phyloP scores from a whole-genome alignment of 1,140 invertebrate genomes.

The Zelostemma sp. region DNA sequence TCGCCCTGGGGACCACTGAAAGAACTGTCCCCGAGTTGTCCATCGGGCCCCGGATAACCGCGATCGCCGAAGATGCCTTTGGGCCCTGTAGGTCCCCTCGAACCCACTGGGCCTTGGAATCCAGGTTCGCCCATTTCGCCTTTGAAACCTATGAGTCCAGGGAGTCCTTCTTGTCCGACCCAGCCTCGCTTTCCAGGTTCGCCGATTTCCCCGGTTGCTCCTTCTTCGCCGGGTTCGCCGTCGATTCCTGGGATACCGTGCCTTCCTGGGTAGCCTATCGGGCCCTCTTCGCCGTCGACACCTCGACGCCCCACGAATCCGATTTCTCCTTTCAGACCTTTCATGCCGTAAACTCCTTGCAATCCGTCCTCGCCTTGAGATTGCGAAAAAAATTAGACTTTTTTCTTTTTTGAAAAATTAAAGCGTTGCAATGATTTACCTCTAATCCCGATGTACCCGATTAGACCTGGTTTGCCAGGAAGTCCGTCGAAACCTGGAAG shows the following conservation, averaged over 20 bases:
- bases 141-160: slow-evolving; percentile 70
- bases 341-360: slow-evolving; percentile 63
- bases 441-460: slow-evolving; percentile 68
- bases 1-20: slow-evolving; percentile 78
- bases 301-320: slow-evolving; percentile 74
- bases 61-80: slow-evolving; percentile 65
- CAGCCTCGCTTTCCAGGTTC: slow-evolving; percentile 68
- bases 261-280: slow-evolving; percentile 70
- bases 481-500: slow-evolving; percentile 66
- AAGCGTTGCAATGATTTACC: slow-evolving; percentile 49
- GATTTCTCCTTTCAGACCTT: slow-evolving; percentile 69
- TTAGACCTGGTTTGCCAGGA: slow-evolving; percentile 65
- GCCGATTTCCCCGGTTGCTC: slow-evolving; percentile 66
- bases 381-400: no score
- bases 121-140: slow-evolving; percentile 73
- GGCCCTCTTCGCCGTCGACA: slow-evolving; percentile 69
- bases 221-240: slow-evolving; percentile 71
- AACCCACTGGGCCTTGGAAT: slow-evolving; percentile 69
- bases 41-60: slow-evolving; percentile 62
- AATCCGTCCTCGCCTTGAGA: slow-evolving; percentile 53
- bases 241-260: slow-evolving; percentile 65
- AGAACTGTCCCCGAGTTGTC: slow-evolving; percentile 68
- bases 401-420: no score
- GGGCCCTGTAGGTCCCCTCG: slow-evolving; percentile 62
- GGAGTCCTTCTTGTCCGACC: slow-evolving; percentile 65